Percentiles rank a stretch among this genome's conserved stretches.
phyloP scores from a whole-genome alignment of 2,113 vertebrate genomes.

The Nicator chloris region DNA sequence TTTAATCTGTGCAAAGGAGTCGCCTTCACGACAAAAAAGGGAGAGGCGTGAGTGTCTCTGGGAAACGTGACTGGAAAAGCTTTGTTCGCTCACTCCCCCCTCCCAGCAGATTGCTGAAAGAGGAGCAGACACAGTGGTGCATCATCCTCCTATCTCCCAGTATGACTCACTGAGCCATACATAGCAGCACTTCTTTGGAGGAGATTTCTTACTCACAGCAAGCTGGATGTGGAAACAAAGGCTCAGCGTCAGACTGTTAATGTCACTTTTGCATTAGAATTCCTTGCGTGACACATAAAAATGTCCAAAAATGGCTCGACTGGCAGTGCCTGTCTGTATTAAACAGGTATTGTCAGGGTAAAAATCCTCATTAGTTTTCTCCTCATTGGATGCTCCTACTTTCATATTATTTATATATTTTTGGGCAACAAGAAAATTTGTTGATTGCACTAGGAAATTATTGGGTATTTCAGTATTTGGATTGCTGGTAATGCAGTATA shows the following conservation, averaged over 20 bases:
- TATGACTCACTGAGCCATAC: conserved; percentile 54
- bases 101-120: conserved; percentile 34
- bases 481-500: neutral
- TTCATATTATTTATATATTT: neutral
- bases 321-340: neutral
- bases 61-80: conserved; percentile 16
- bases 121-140: conserved; percentile 13
- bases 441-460: neutral
- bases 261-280: conserved; percentile 19
- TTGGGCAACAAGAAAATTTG: neutral
- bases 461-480: neutral
- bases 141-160: neutral
- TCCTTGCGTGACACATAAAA: neutral
- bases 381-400: neutral
- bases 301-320: neutral
- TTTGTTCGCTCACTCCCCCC: neutral
- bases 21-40: neutral
- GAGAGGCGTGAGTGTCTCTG: neutral
- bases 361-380: neutral
- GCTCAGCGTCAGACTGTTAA: neutral
- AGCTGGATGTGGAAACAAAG: conserved; percentile 28
- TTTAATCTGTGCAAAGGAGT: neutral
- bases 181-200: conserved; percentile 35
- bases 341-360: neutral
- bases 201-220: conserved; percentile 51